These are phyloP conservation scores for Petroica traversi DNA, from an alignment of 2,113 vertebrate genomes.

Conservation along the genomic window DNA sequence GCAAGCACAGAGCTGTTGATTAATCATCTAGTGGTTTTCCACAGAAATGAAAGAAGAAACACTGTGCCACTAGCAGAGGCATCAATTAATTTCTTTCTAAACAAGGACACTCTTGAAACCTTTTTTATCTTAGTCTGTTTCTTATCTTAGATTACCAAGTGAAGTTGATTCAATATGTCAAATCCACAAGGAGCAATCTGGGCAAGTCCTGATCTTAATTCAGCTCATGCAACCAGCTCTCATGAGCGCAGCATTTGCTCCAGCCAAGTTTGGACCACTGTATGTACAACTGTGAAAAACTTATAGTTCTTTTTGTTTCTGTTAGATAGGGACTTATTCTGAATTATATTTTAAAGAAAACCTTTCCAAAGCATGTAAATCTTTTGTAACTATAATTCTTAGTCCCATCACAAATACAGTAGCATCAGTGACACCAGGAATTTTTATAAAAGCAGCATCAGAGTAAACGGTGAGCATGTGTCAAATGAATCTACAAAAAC, in stretches of 20 bases:
- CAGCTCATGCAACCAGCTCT: accelerated
- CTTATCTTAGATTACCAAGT: not conserved
- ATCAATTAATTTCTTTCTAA: not conserved
- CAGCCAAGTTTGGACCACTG: not conserved
- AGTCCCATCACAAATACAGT: not conserved
- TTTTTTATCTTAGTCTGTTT: not conserved
- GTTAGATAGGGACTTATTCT: not conserved
- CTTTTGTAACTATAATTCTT: conserved; percentile 28
- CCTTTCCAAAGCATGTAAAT: not conserved
- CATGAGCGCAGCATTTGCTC: not conserved
- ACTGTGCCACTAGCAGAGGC: not conserved
- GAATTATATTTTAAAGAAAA: not conserved
- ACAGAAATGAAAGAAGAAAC: not conserved
- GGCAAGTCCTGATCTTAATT: not conserved
- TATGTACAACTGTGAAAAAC: not conserved
- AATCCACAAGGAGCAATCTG: not conserved
- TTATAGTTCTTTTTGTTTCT: not conserved
- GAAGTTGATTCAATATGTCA: not conserved
- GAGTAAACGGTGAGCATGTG: not conserved
- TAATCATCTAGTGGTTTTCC: not conserved
- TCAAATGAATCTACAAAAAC: not conserved
- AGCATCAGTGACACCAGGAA: conserved; percentile 15
- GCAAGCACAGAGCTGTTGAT: not conserved
- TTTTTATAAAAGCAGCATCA: conserved; percentile 27
- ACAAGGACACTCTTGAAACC: not conserved